phyloP scores from a whole-genome alignment of 2,797 vertebrate species.

The Tauraco hartlaubi region DNA sequence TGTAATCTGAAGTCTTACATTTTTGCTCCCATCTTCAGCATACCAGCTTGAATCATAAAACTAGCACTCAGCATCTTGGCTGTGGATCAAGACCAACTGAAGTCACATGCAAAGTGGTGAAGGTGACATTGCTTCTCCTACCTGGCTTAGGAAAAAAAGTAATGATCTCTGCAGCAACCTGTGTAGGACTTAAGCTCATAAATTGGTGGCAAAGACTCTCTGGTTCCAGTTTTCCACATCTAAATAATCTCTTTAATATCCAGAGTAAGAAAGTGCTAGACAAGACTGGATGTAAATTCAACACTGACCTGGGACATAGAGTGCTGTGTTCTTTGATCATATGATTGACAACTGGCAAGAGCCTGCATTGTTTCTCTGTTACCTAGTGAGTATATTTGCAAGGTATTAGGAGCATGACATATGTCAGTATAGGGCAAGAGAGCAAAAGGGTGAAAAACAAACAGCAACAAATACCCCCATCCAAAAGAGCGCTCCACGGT shows the following conservation, averaged over 20 bases:
- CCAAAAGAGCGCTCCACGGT: neutral
- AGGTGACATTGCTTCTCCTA: conserved; percentile 64
- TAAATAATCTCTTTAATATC: neutral
- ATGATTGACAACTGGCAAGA: conserved; percentile 51
- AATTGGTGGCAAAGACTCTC: neutral
- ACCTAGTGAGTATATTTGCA: conserved; percentile 63
- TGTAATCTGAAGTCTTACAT: conserved; percentile 68
- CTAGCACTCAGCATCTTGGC: conserved; percentile 28
- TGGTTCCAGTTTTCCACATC: neutral
- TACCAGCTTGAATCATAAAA: conserved; percentile 55
- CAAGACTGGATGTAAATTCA: neutral
- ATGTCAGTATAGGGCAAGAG: neutral
- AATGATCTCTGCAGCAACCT: neutral
- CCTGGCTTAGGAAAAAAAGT: neutral
- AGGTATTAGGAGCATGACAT: conserved; percentile 16
- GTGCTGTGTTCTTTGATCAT: conserved; percentile 22
- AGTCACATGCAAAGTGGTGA: conserved; percentile 36
- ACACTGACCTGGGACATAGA: neutral
- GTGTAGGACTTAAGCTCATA: neutral
- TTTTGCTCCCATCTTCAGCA: conserved; percentile 46
- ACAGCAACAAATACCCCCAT: neutral
- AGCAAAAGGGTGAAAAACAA: conserved; percentile 37
- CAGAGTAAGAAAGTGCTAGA: neutral
- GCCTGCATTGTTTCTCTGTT: conserved; percentile 68
- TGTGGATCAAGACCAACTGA: conserved; percentile 28